Base-by-base conservation (phyloP, 1,140 invertebrate genomes). In the Polypedilum pembai region DNA sequence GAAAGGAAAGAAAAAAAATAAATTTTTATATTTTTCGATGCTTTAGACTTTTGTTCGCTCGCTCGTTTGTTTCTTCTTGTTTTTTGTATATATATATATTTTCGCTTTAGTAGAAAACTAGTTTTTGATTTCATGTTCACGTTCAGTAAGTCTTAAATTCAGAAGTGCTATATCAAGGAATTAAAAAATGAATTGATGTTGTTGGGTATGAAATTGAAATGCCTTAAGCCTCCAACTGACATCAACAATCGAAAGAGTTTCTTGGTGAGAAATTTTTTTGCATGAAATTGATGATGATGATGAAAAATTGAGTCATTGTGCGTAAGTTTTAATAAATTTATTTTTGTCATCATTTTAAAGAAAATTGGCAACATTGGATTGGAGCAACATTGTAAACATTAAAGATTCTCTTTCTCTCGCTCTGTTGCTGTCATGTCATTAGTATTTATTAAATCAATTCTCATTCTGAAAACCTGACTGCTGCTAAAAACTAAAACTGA, bases 1-100 rank as follows among this genome's bases (percentile, higher is more conserved):
- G 24, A 33, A 33, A 33, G 24, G 24, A 56, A 56, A 56, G 45
- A 56, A 56, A 56, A 56, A 56, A 56, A 56, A 15, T 56, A 12
- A 33, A 12, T 45, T 45, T 45, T 56, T 56, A 56, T 56, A 56
- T 56, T n/a, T 33, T 69, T 69, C 65, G 65, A 69, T 69, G 65
- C 20, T 69, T 69, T 69, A n/a, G n/a, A n/a, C 12, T n/a, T 56
- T 56, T 56, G 45, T 56, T n/a, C 8, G 45, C 45, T 56, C 12
- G 12, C 45, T 56, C 15, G 45, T 12, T 56, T 56, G 4, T 15
- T 15, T 56, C n/a, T 56, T 56, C 12, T 56, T 15, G 3, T 56
- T 15, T 56, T 56, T 3, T 15, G 3, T 56, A 15, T 56, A 15
- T 56, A 4, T 45, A 56, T 56, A 56, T 56, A n/a, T 45, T 56